Evolutionary conservation across 1,140 invertebrate species (phyloP).

Genomic region (Megalonaias nervosa): DNA sequence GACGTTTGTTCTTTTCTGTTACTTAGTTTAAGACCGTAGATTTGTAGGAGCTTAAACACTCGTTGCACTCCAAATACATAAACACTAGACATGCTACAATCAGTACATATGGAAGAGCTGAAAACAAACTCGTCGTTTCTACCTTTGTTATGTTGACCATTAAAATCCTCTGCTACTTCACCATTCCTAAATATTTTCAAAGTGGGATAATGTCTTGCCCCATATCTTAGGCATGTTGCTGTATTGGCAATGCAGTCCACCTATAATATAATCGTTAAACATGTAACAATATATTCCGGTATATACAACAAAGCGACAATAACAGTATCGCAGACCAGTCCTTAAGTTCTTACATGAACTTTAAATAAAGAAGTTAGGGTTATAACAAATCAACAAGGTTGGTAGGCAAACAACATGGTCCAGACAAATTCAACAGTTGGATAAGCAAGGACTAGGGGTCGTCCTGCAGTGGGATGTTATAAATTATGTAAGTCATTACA

Average conservation of each 20-base stretch:
- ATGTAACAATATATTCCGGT: too few species aligned
- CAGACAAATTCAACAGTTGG: too few species aligned
- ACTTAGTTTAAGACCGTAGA: neutral
- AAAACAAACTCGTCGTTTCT: neutral
- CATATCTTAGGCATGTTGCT: conserved; percentile 90
- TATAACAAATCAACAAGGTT: too few species aligned
- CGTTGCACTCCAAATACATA: too few species aligned
- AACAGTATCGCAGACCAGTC: too few species aligned
- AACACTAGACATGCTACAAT: neutral
- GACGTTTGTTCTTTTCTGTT: neutral
- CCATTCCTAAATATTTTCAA: conserved; percentile 96
- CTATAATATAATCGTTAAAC: conserved; percentile 59
- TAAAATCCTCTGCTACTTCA: conserved; percentile 92
- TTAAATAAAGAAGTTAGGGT: too few species aligned
- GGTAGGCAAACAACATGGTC: too few species aligned
- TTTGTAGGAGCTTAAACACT: neutral
- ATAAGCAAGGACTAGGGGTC: too few species aligned
- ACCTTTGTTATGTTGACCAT: conserved; percentile 94
- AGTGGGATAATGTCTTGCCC: conserved; percentile 96
- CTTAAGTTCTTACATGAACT: too few species aligned
- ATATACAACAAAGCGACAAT: too few species aligned
- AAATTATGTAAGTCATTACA: too few species aligned
- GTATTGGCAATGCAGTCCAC: conserved; percentile 93
- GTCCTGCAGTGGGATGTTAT: too few species aligned
- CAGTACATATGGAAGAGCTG: neutral